Percentiles rank a stretch among this genome's conserved stretches.
Conservation (phyloP, 2,797 vertebrate genomes). For the Echiichthys vipera region DNA sequence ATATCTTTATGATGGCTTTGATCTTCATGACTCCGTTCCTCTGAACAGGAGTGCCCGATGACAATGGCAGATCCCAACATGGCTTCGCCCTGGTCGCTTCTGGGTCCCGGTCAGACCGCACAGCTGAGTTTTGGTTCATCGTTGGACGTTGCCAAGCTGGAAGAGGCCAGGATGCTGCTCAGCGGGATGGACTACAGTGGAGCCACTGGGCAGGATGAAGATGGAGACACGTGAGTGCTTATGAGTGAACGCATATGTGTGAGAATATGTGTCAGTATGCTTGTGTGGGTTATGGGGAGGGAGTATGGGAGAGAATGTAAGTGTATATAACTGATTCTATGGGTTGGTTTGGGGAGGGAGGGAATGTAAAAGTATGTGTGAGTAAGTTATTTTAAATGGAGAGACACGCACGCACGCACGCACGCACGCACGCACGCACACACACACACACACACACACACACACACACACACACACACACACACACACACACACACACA, state of each 20-base stretch:
- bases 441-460: neutral
- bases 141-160: slow-evolving; percentile 81
- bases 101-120: slow-evolving; percentile 47
- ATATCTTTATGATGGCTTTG: neutral
- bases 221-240: slow-evolving; percentile 89
- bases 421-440: neutral
- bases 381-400: too few species aligned
- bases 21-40: neutral
- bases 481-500: neutral
- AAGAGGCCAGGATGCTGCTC: slow-evolving; percentile 84
- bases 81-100: slow-evolving; percentile 58
- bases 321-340: too few species aligned
- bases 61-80: slow-evolving; percentile 49
- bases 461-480: neutral
- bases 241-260: neutral
- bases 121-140: slow-evolving; percentile 56
- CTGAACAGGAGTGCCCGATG: slow-evolving; percentile 61
- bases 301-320: too few species aligned
- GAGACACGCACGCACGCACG: too few species aligned
- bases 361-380: too few species aligned
- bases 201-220: slow-evolving; percentile 89
- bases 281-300: too few species aligned
- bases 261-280: neutral
- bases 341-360: too few species aligned
- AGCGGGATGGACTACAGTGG: slow-evolving; percentile 83